A percentile compares a stretch with the other conserved stretches of the same genome.
Evolutionary conservation across 1,140 invertebrate genomes (phyloP).

Genomic region (Rhizoglyphus robini): DNA sequence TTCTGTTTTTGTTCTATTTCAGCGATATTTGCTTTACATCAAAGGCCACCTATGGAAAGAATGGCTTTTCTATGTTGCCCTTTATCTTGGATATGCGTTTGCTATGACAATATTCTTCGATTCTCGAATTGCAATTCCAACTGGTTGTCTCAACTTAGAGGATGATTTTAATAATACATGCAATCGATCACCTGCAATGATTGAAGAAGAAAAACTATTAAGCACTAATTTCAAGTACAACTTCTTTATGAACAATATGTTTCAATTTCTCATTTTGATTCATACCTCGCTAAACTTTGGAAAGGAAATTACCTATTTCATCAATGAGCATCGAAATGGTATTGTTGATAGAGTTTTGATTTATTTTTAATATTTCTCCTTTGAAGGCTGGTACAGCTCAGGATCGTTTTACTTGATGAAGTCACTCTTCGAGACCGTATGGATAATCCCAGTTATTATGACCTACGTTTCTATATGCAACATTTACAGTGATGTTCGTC

Average conservation of each 20-base stretch:
- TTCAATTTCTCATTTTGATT: not conserved
- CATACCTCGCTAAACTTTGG: not conserved
- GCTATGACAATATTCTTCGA: not conserved
- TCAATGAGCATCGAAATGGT: conserved; percentile 12
- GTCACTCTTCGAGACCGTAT: not conserved
- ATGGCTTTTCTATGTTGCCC: not conserved
- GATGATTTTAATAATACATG: conserved; percentile 1
- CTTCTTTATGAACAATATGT: not conserved
- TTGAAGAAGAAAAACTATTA: not conserved
- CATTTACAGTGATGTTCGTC: not conserved
- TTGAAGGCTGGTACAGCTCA: conserved; percentile 4
- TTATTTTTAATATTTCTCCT: too few species aligned
- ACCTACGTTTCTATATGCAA: not conserved
- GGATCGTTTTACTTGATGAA: conserved; percentile 3
- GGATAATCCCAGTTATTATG: not conserved
- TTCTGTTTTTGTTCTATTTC: not conserved
- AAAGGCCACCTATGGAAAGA: not conserved
- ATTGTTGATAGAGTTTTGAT: not conserved
- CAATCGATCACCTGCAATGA: too few species aligned
- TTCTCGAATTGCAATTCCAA: not conserved
- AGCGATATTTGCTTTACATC: not conserved
- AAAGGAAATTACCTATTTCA: not conserved
- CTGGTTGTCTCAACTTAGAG: not conserved
- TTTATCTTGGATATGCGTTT: not conserved
- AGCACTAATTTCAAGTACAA: not conserved